Conservation (phyloP, 2,113 vertebrate species). For the Ciconia stormi region DNA sequence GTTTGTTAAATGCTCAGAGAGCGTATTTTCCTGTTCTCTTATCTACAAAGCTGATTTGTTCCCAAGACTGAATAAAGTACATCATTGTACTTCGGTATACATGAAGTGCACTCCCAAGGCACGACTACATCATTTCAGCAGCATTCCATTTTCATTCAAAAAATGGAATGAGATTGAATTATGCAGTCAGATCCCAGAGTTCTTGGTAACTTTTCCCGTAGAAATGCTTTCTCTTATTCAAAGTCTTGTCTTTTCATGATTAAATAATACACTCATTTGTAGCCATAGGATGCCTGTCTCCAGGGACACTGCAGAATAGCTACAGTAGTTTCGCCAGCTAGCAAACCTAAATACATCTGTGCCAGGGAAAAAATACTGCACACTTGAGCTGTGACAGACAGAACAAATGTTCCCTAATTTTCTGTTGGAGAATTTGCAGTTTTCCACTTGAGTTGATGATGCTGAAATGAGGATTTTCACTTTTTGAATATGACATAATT, state of each 20-base stretch:
- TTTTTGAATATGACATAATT: conserved; percentile 66
- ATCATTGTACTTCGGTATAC: background rate
- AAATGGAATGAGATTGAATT: background rate
- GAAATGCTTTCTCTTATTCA: conserved; percentile 56
- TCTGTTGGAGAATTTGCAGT: conserved; percentile 70
- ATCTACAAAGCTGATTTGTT: background rate
- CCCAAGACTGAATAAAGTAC: background rate
- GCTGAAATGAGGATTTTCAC: conserved; percentile 69
- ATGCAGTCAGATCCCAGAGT: background rate
- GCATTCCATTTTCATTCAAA: background rate
- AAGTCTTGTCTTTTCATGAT: conserved; percentile 56
- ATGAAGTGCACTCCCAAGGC: background rate
- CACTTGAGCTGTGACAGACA: conserved; percentile 44
- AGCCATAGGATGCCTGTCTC: conserved; percentile 23
- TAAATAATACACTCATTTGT: conserved; percentile 55
- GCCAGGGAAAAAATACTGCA: conserved; percentile 1
- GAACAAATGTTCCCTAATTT: conserved; percentile 75
- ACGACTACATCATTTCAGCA: background rate
- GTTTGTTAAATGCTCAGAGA: background rate
- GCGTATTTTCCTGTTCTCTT: background rate
- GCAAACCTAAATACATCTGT: conserved; percentile 38
- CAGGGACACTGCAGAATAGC: background rate
- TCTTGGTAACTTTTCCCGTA: conserved; percentile 24
- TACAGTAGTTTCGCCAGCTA: conserved; percentile 9
- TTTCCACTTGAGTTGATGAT: conserved; percentile 71